Conservation (phyloP, 1,140 invertebrate genomes). For the Mamestra configurata region DNA sequence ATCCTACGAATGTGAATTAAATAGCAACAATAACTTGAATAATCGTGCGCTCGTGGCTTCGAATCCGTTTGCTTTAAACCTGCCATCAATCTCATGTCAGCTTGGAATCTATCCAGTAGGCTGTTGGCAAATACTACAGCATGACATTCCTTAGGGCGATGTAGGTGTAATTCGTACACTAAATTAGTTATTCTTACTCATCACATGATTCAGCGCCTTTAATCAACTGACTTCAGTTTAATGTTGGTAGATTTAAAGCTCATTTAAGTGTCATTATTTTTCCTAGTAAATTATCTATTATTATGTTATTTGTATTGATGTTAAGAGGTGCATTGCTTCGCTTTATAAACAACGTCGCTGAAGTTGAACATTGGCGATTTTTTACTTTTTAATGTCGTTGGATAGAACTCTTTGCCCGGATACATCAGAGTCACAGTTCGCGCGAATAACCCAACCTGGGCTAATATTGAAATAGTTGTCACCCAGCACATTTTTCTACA, state of each 20-base stretch:
- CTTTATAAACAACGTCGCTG: no score
- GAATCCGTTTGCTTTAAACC: conserved; percentile 10
- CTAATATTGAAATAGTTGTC: no score
- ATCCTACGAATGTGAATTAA: conserved; percentile 33
- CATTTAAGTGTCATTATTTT: not conserved
- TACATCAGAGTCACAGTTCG: no score
- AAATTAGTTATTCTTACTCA: conserved; percentile 26
- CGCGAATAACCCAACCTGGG: no score
- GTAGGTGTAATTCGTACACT: conserved; percentile 17
- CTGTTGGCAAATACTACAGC: conserved; percentile 52
- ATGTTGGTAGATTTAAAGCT: not conserved
- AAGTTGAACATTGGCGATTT: no score
- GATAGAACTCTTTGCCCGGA: no score
- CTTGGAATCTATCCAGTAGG: conserved; percentile 55
- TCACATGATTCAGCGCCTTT: not conserved
- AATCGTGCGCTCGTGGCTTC: conserved; percentile 31
- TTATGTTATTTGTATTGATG: not conserved
- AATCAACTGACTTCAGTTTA: not conserved
- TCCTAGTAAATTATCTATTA: not conserved
- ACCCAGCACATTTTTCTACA: no score
- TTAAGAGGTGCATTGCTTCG: no score
- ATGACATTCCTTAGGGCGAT: conserved; percentile 25
- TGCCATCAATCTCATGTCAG: conserved; percentile 60
- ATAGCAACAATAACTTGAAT: conserved; percentile 31
- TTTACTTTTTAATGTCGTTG: no score